Evolutionary conservation across 2,113 vertebrate species (phyloP), one percentile per base, ranked within the genome.

Genomic region (Anas platyrhynchos): DNA sequence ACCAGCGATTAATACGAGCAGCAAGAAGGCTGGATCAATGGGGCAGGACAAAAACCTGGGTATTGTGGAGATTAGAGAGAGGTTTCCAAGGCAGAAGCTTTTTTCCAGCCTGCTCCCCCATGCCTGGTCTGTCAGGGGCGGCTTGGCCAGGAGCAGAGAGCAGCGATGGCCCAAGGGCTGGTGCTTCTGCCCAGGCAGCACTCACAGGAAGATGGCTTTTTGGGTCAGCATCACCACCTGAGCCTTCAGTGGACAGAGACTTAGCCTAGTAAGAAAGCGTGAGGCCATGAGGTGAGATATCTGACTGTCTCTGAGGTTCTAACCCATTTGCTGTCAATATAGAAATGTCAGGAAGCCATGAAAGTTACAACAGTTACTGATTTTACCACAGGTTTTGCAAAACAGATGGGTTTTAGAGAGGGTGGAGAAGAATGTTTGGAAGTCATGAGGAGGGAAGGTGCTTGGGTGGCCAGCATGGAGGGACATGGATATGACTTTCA

Each of bases 41-140:
- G 22, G 23, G 18, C 73, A 81, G 59, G 38, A 25, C 93, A 34
- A 32, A 81, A 88, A 86, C 4, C 7, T 80, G n/a, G 12, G 12
- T 9, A 4, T 36, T 13, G 68, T 50, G 22, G 67, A 80, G 55
- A 13, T 16, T 27, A 3, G 11, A 11, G n/a, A 13, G 46, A 16
- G 48, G 18, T 56, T 83, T 81, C 32, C 44, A 58, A 7, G 13
- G 16, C 21, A 61, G 46, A 73, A 73, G 21, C 38, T 83, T 55
- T 80, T 16, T 14, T 31, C 17, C 6, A 56, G 13, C 21, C 21
- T 75, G 46, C n/a, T 91, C 2, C 38, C 52, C 26, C 20, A 2
- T 0, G 0, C 7, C 54, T 69, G 54, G 73, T 31, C 13, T 8
- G 26, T 72, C 26, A 4, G 3, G 50, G 34, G 0, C 46, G 32